These are phyloP conservation scores for Tichodroma muraria DNA, from an alignment of 2,113 vertebrate genomes.

Conservation along the genomic window DNA sequence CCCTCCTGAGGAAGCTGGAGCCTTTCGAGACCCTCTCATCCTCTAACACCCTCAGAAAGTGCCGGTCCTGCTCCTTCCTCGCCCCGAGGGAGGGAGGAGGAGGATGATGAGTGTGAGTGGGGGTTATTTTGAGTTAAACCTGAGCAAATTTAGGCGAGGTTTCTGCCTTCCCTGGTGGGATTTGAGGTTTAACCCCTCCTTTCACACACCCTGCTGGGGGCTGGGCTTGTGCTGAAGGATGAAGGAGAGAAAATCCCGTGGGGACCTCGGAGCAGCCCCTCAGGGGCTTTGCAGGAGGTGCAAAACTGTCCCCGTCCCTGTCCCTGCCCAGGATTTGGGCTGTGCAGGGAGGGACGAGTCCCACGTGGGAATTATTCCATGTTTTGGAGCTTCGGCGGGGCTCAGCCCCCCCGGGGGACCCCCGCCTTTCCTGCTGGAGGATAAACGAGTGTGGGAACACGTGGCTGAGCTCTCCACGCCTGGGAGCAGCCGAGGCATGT, in stretches of 20 bases:
- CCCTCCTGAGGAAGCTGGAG: not conserved
- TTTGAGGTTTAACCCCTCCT: not conserved
- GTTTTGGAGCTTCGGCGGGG: not conserved
- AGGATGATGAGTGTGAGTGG: not conserved
- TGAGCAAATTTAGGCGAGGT: not conserved
- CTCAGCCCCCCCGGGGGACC: not conserved
- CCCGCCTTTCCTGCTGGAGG: not conserved
- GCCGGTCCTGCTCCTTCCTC: not conserved
- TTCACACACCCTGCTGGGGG: not conserved
- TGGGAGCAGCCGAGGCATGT: not conserved
- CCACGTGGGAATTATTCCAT: fast-evolving
- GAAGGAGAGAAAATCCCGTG: not conserved
- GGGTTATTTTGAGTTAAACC: not conserved
- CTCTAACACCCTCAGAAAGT: not conserved
- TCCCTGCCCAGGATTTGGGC: not conserved
- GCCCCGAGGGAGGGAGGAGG: not conserved
- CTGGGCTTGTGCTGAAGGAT: not conserved
- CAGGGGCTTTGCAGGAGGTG: not conserved
- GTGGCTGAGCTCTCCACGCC: not conserved
- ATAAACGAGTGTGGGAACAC: not conserved
- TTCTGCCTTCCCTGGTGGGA: not conserved
- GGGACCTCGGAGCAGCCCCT: not conserved
- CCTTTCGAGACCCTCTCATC: not conserved
- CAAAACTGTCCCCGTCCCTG: not conserved
- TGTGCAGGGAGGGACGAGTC: not conserved